Base-by-base conservation (phyloP, 1,140 invertebrate genomes). In the Marisa cornuarietis region DNA sequence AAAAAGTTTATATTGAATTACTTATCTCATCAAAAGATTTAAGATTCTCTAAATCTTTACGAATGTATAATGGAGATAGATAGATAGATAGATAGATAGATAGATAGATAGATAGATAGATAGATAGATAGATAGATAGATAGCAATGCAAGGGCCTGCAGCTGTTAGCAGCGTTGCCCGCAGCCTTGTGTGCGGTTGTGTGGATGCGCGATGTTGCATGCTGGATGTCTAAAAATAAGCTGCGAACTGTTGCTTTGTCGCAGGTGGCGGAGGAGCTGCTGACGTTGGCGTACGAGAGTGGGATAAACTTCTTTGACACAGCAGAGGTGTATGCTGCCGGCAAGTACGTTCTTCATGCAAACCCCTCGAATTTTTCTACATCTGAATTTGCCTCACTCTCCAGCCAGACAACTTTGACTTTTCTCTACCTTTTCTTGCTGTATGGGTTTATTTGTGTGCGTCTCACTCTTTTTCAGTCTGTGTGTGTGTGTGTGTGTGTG, bases 281-380 rank as follows among this genome's bases (percentile, higher is more conserved):
- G n/a, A 95, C 95, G 71, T 93, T 97, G 79, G 97, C 97, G 22
- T 96, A 98, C 87, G 97, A 98, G 89, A 96, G 95, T 88, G 97
- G 97, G 24, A 97, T 99, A 87, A 99, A 99, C 90, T 92, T 98
- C 73, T 99, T 99, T 91, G 97, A 99, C 90, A 93, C 98, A 71
- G 97, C 96, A 10, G 97, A 99, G 91, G 96, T 96, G 3, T 97
- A 98, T 92, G 96, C 96, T 85, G 95, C 95, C 85, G 95, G 95
- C 78, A 91, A 91, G 91, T 92, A 90, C 87, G 89, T 88, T 13
- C 26, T 51, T 49, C 1, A 0, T 9, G 1, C 54, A 58, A 18
- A 14, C 54, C 16, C 5, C 52, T 22, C 42, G 22, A 71, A 5
- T 62, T 13, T 58, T 8, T 54, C 58, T 31, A 54, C 42, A 24